Evolutionary conservation across 1,140 invertebrate genomes (phyloP), one percentile per base, ranked within the genome.

Genomic region (Belonocnema kinseyi): DNA sequence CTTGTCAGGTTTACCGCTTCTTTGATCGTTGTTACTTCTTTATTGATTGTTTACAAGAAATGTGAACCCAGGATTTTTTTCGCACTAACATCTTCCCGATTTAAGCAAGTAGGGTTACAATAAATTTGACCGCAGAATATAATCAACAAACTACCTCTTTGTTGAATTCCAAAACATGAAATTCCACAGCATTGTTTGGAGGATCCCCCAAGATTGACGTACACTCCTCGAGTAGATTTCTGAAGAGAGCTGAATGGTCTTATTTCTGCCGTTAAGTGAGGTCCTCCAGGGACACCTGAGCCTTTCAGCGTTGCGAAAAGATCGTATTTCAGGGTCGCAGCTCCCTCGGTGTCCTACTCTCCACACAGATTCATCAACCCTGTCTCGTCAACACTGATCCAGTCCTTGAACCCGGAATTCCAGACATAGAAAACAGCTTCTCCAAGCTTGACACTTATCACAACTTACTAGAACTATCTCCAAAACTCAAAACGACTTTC

Each of bases 251-350:
- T 74, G 53, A 58, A 56, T 40, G 73, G 52, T 58, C 73, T 26
- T 58, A 61, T 66, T 66, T 66, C 61, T 66, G 61, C 16, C 26
- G 61, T 66, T 66, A 66, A 66, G 61, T 66, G 26, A 46, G 40
- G 26, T 40, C 14, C 73, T 50, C 58, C 17, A 74, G 73, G 73
- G 16, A 74, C 21, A 56, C 73, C 53, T 58, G 56, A 40, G 77
- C 73, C 79, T 75, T 79, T 81, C 73, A 75, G 54, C 40, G 21
- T 79, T 66, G 54, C 58, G 7, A 52, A 13, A 17, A 77, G 74
- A 85, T 86, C 75, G 80, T 54, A 77, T 88, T 87, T 79, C 80
- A 82, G 75, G 76, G 75, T 78, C 79, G 78, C 77, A 61, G 50
- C 17, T 26, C 56, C 19, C 75, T 21, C 56, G 19, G 21, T 50